Base-by-base conservation (phyloP, 2,113 vertebrate species). In the Embiotoca jacksoni region DNA sequence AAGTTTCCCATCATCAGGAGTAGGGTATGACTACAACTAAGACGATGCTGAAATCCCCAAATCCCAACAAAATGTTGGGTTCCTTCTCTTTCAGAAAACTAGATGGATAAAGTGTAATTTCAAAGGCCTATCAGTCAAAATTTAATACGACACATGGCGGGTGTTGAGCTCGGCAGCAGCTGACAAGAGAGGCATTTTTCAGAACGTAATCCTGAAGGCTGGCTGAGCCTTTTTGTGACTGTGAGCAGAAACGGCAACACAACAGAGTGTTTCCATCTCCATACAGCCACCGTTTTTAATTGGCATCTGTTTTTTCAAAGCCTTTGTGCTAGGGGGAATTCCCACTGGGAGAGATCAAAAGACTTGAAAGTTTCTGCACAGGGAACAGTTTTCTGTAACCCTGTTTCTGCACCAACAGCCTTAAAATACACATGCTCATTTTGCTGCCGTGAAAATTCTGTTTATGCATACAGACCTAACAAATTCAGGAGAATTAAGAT, bases 341-440 rank as follows among this genome's bases (percentile, higher is more conserved):
- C 74, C 85, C 81, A 39, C 55, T 15, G 75, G 83, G 74, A 75
- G 62, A 75, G 35, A 76, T 85, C 62, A 85, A 75, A 85, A 58
- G 79, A 70, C 54, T 39, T 72, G 32, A 60, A 84, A 23, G 59
- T 72, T 85, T 82, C 62, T 81, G 73, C 78, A 62, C 66, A 66
- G 62, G 64, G 49, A 84, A 57, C 30, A 50, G 30, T 63, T 79
- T 81, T 70, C 50, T 63, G 15, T 52, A 49, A 46, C 62, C 44
- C 37, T 60, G 2, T 66, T 67, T 78, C 71, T 63, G 54, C 55
- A 60, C 57, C 41, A 71, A 44, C 72, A 67, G 37, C 46, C 56
- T 49, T 10, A 57, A 39, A 58, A 77, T 58, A 73, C 44, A 23
- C 47, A 23, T 1, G 58, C 14, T 65, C 7, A 65, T 37, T 61